These are phyloP conservation scores for Labeo rohita DNA, from an alignment of 2,113 vertebrate genomes.

Conservation along the genomic window DNA sequence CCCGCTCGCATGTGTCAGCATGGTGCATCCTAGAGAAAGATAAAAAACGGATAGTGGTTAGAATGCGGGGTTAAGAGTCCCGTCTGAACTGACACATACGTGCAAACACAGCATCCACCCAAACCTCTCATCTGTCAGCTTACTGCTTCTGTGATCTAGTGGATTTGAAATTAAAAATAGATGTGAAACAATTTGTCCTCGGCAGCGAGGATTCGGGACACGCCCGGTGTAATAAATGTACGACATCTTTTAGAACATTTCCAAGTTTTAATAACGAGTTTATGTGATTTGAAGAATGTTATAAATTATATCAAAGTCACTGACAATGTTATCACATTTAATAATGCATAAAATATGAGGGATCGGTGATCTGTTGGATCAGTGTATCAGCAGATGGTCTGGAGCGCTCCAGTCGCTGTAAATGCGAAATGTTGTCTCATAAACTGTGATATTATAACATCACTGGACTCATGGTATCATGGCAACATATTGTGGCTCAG, in stretches of 20 bases:
- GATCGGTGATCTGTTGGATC: background rate
- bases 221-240: background rate
- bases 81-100: background rate
- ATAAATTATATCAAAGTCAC: background rate
- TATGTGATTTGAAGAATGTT: background rate
- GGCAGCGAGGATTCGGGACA: background rate
- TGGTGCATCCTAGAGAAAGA: background rate
- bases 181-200: background rate
- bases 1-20: background rate
- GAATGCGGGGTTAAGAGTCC: background rate
- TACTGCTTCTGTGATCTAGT: background rate
- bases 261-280: background rate
- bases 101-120: background rate
- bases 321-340: background rate
- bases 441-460: background rate
- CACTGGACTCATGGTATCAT: background rate
- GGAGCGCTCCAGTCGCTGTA: constrained; percentile 10
- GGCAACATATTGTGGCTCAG: background rate
- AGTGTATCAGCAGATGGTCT: constrained; percentile 11
- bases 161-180: background rate
- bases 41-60: background rate
- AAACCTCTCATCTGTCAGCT: background rate
- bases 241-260: background rate
- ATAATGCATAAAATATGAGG: constrained; percentile 6
- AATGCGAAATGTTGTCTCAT: constrained; percentile 3